phyloP scores from a whole-genome alignment of 2,888 invertebrate species.

The Teleiodes luculella region DNA sequence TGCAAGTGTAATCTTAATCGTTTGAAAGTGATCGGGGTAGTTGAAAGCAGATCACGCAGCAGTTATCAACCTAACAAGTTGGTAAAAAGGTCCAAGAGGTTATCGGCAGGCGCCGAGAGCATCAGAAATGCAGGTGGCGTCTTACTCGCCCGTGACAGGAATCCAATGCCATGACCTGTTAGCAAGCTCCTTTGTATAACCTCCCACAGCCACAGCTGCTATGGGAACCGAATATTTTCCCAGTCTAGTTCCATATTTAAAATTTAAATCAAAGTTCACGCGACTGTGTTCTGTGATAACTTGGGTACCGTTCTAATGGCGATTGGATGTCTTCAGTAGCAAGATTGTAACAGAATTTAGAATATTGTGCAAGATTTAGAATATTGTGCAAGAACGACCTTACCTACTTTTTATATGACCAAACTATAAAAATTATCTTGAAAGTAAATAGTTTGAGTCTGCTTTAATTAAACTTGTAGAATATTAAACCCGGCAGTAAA shows the following conservation, averaged over 20 bases:
- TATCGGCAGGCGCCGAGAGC: conserved; percentile 51
- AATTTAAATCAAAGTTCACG: conserved; percentile 39
- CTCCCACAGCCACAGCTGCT: conserved; percentile 35
- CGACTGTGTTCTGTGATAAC: too few species aligned
- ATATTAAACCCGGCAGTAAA: neutral
- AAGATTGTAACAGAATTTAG: too few species aligned
- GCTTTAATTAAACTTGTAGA: neutral
- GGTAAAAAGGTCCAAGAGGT: conserved; percentile 27
- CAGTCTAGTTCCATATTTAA: conserved; percentile 43
- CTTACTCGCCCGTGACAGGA: conserved; percentile 58
- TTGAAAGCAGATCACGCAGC: neutral
- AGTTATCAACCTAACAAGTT: neutral
- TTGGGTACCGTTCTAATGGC: too few species aligned
- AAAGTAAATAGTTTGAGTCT: neutral
- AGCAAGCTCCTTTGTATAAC: conserved; percentile 52
- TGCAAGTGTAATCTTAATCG: neutral
- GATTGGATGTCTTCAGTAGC: too few species aligned
- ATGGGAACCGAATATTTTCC: conserved; percentile 44
- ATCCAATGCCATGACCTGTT: conserved; percentile 60
- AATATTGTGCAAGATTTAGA: too few species aligned
- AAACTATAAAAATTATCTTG: neutral
- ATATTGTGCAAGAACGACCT: neutral
- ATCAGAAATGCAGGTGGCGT: conserved; percentile 67
- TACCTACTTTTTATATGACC: neutral
- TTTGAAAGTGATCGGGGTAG: conserved; percentile 10